Conservation (phyloP, 2,113 vertebrate genomes). For the Charadrius vociferus region DNA sequence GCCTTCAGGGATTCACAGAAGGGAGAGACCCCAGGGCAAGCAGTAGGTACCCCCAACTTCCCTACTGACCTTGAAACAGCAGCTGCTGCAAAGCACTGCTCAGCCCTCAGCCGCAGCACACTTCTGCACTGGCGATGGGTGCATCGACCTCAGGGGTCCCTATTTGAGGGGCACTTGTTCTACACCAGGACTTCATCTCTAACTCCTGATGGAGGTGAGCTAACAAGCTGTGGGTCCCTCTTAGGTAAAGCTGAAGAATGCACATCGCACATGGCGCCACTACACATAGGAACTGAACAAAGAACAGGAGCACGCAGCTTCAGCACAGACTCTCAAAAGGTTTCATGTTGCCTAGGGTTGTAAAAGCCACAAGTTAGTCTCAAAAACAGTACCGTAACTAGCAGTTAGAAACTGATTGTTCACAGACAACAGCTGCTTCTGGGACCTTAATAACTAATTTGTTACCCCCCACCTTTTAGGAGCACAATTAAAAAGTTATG, state of each 20-base stretch:
- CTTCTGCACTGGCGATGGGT: accelerated
- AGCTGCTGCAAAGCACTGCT: not conserved
- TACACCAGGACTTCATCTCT: not conserved
- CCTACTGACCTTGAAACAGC: not conserved
- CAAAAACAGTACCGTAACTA: not conserved
- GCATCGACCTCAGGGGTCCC: accelerated
- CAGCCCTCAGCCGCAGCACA: not conserved
- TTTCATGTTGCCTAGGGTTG: not conserved
- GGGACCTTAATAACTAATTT: not conserved
- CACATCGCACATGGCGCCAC: not conserved
- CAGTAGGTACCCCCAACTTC: not conserved
- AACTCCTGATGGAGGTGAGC: not conserved
- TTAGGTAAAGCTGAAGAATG: not conserved
- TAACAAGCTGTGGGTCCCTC: not conserved
- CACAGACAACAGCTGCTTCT: not conserved
- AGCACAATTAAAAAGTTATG: not conserved
- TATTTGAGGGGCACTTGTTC: not conserved
- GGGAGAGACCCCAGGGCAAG: not conserved
- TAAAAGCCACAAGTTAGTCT: not conserved
- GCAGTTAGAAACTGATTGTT: not conserved
- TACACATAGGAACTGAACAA: accelerated
- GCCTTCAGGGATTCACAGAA: not conserved
- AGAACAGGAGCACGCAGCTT: accelerated
- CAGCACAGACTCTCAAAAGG: not conserved
- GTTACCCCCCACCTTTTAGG: not conserved